Evolutionary conservation across 2,113 vertebrate genomes (phyloP), one percentile per base, ranked within the genome.

Genomic region (Leiothrix lutea): DNA sequence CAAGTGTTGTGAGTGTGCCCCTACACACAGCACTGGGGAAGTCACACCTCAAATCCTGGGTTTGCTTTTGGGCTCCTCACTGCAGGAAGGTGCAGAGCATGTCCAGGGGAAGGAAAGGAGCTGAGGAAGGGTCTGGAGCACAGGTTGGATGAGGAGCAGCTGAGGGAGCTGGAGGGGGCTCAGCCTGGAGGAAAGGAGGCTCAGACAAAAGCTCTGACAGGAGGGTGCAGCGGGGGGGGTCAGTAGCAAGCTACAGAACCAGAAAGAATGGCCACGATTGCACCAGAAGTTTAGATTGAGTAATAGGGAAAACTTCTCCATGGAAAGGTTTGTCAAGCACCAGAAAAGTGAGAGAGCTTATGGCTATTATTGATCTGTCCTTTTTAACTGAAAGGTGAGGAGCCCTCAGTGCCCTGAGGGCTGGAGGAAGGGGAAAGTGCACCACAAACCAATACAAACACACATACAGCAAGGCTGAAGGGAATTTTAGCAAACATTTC

Each of bases 191-290:
- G 17, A 51, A 29, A 73, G 19, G 28, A 66, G 33, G 23, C 24
- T 67, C 69, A 21, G 28, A 5, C 12, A 15, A 86, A 3, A 53
- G 15, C 36, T 48, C 33, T 51, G 83, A 35, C 35, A 42, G 56
- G 56, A 61, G 45, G 45, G 24, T 35, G 54, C 56, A 82, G 47
- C 26, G 22, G 42, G 4, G 20, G 19, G 22, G 14, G 1, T 22
- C 0, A 0, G 9, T 2, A 16, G 42, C 20, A 48, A 31, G 5
- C 6, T 20, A 5, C n/a, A 69, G 35, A 66, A 26, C 9, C 40
- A 54, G 29, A 15, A 14, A 51, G 31, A 36, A 33, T 11, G 35
- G 31, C 29, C 79, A 35, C 1, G 3, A 22, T 12, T 48, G 25
- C 40, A 54, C 14, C 79, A 48, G 35, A 54, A 35, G 25, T 36